phyloP scores from a whole-genome alignment of 2,797 vertebrate genomes.

The Synaphobranchus kaupii region DNA sequence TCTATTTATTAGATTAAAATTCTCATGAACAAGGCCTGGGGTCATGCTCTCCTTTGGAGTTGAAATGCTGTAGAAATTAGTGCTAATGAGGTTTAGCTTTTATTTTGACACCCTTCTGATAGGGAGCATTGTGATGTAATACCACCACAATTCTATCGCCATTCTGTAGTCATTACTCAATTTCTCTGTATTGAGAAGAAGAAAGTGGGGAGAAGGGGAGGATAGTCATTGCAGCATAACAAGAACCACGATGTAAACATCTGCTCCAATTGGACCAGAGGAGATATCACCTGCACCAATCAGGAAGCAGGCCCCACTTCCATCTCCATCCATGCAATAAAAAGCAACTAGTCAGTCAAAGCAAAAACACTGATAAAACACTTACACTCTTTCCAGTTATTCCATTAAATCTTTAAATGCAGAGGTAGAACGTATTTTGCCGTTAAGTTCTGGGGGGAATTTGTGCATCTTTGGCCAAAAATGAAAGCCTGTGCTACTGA shows the following conservation, averaged over 20 bases:
- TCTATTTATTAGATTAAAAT: not conserved
- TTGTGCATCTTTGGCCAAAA: not conserved
- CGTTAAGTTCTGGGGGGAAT: not conserved
- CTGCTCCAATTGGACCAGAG: not conserved
- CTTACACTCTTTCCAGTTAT: not conserved
- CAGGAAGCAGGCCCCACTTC: not conserved
- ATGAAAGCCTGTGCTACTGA: not conserved
- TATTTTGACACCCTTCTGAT: not conserved
- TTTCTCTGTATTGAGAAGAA: not conserved
- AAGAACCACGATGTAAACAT: not conserved
- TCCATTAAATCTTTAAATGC: not conserved
- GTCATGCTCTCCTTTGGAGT: not conserved
- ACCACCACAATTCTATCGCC: not conserved
- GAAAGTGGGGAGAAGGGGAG: not conserved
- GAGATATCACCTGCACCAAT: not conserved
- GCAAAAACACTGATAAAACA: constrained; percentile 5
- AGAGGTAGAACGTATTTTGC: constrained; percentile 1
- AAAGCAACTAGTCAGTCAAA: not conserved
- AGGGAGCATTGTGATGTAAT: not conserved
- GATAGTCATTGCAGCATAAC: not conserved
- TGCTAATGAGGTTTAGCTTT: not conserved
- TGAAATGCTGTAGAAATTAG: not conserved
- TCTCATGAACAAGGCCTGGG: not conserved
- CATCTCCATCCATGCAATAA: not conserved
- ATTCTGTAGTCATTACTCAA: not conserved